These are phyloP conservation scores for Sylvietta virens DNA, from an alignment of 2,113 vertebrate genomes.

Conservation along the genomic window DNA sequence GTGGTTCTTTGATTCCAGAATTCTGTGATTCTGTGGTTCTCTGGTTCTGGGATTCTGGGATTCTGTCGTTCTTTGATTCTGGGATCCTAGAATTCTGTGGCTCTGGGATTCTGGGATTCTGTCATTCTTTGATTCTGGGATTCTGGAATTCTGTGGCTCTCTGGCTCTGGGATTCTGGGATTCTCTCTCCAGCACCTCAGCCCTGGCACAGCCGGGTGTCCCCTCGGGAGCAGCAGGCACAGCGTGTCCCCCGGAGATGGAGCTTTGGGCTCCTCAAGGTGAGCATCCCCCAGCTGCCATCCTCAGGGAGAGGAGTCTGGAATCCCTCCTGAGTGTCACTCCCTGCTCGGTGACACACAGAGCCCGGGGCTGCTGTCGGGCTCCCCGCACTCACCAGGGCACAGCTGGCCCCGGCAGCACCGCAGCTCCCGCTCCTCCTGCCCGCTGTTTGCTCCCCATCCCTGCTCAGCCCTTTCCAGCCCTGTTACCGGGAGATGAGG, in stretches of 20 bases:
- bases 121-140: background rate
- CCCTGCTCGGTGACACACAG: background rate
- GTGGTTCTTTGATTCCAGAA: no score
- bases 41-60: background rate
- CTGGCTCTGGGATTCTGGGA: background rate
- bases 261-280: rapidly evolving
- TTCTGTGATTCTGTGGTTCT: background rate
- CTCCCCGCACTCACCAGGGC: background rate
- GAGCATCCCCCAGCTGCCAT: background rate
- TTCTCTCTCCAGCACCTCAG: background rate
- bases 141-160: background rate
- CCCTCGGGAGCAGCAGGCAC: background rate
- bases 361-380: background rate
- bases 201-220: rapidly evolving
- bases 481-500: background rate
- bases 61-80: background rate
- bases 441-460: background rate
- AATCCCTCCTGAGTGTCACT: background rate
- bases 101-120: background rate
- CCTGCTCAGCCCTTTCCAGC: background rate
- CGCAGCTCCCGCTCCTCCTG: background rate
- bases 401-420: background rate
- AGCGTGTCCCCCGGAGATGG: rapidly evolving
- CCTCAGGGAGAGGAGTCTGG: background rate
- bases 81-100: background rate